Percentiles rank a stretch among this genome's conserved stretches.
These are phyloP conservation scores for Limnothrissa miodon DNA, from an alignment of 2,113 vertebrate species.

Conservation along the genomic window DNA sequence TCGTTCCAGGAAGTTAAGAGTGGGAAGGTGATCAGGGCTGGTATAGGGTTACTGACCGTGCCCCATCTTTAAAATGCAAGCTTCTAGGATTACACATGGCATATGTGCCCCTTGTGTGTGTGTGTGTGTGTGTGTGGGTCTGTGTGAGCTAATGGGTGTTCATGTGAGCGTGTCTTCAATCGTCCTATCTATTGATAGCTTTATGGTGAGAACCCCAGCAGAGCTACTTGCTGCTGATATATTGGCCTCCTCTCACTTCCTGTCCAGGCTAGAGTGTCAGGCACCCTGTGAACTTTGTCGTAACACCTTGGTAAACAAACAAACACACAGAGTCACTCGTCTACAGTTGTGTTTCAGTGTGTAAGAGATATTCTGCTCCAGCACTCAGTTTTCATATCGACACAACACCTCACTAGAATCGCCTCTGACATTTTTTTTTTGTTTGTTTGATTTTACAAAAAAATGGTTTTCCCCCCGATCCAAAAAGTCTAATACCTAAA, in stretches of 20 bases:
- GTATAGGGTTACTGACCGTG: constrained; percentile 18
- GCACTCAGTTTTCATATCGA: neutral
- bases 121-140: neutral
- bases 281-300: constrained; percentile 38
- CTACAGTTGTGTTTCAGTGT: neutral
- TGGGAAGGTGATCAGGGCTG: constrained; percentile 56
- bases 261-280: constrained; percentile 29
- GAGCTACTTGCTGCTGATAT: constrained; percentile 29
- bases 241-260: constrained; percentile 34
- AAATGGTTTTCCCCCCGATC: too few species aligned
- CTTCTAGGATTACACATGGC: constrained; percentile 46
- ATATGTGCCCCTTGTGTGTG: constrained; percentile 24
- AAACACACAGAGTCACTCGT: neutral
- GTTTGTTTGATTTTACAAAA: too few species aligned
- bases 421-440: too few species aligned
- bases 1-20: constrained; percentile 51
- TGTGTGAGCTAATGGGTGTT: neutral
- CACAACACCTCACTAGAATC: too few species aligned
- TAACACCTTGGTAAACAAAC: constrained; percentile 37
- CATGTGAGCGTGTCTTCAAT: constrained; percentile 7
- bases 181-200: constrained; percentile 43
- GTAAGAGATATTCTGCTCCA: neutral
- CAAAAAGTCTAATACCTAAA: too few species aligned
- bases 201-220: constrained; percentile 30
- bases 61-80: constrained; percentile 9